Conservation (phyloP, 2,113 vertebrate species). For the Anarrhichthys ocellatus region DNA sequence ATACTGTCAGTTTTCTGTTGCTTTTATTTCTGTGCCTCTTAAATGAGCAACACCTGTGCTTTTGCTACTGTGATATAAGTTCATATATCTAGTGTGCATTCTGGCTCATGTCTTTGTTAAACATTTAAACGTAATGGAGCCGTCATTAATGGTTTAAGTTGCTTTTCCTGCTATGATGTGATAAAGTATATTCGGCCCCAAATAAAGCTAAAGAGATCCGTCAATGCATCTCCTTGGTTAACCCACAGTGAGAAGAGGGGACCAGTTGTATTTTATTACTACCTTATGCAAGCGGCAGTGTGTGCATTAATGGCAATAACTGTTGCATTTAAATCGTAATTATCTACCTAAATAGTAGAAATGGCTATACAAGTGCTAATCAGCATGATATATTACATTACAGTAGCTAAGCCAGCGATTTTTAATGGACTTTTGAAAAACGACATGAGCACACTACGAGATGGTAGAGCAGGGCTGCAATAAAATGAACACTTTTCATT, state of each 20-base stretch:
- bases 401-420: constrained; percentile 16
- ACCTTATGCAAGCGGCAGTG: background rate
- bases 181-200: background rate
- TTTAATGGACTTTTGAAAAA: constrained; percentile 47
- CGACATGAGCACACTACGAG: constrained; percentile 4
- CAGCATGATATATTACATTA: constrained; percentile 36
- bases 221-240: background rate
- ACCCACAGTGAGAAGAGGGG: background rate
- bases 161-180: background rate
- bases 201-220: background rate
- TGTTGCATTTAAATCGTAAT: constrained; percentile 28
- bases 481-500: constrained; percentile 45
- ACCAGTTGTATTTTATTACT: background rate
- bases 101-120: background rate
- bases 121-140: background rate
- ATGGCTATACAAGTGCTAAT: constrained; percentile 7
- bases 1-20: background rate
- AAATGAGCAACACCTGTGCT: background rate
- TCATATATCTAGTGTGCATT: background rate
- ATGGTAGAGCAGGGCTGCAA: constrained; percentile 14
- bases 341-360: constrained; percentile 33
- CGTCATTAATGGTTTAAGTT: background rate
- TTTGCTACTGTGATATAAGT: background rate
- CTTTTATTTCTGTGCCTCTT: background rate
- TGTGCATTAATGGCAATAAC: constrained; percentile 15